Conservation (phyloP, 2,888 invertebrate species). For the Electrophaes corylata region DNA sequence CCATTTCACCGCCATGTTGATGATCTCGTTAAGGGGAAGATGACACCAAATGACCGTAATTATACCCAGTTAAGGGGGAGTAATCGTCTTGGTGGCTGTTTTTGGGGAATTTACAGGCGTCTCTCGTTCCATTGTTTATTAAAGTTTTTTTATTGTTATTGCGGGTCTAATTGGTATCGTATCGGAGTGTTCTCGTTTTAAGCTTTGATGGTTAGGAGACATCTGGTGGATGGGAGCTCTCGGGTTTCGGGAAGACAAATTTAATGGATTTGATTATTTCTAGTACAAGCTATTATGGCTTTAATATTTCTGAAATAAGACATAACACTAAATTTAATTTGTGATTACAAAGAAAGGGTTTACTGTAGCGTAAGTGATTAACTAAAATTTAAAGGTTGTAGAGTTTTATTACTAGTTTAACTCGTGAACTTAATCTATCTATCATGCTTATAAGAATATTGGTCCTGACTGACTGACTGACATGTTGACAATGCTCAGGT, state of each 20-base stretch:
- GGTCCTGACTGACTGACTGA: too few relatives aligned
- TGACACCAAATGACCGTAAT: constrained; percentile 80
- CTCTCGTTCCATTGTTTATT: constrained; percentile 71
- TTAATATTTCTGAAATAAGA: constrained; percentile 2
- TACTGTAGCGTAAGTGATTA: not conserved
- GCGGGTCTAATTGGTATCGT: constrained; percentile 56
- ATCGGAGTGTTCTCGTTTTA: constrained; percentile 21
- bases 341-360: not conserved
- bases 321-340: not conserved
- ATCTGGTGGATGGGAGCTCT: constrained; percentile 14
- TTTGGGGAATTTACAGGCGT: constrained; percentile 69
- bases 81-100: constrained; percentile 62
- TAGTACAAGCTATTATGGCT: not conserved
- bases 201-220: constrained; percentile 24
- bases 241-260: constrained; percentile 5
- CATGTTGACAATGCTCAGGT: too few relatives aligned
- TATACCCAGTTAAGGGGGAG: constrained; percentile 72
- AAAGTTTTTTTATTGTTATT: constrained; percentile 76
- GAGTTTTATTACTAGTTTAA: not conserved
- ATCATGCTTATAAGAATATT: too few relatives aligned
- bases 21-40: constrained; percentile 78
- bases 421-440: not conserved
- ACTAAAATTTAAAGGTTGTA: not conserved
- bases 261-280: constrained; percentile 18
- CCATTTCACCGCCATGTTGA: constrained; percentile 54